Evolutionary conservation across 2,888 invertebrate species (phyloP).

Genomic region (Platerodrilus igneus): DNA sequence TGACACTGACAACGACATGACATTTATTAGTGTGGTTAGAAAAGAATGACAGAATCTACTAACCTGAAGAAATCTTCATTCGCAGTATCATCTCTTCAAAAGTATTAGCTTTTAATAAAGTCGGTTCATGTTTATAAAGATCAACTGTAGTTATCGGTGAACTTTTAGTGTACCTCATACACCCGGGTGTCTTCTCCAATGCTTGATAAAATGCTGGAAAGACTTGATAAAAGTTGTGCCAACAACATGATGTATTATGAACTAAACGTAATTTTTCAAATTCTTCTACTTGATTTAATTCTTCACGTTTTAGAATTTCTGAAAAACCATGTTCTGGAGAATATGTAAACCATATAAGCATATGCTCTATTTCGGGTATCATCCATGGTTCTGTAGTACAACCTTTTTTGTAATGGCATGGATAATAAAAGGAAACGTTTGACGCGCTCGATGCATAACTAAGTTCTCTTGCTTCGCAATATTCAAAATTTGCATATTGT

Average conservation of each 20-base stretch:
- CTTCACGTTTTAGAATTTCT: constrained; percentile 23
- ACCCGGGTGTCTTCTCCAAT: constrained; percentile 29
- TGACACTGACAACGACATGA: no score
- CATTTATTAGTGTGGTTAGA: background rate
- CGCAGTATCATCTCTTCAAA: constrained; percentile 37
- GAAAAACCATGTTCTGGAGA: constrained; percentile 30
- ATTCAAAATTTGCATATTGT: constrained; percentile 50
- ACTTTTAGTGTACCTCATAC: constrained; percentile 18
- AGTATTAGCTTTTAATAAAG: constrained; percentile 34
- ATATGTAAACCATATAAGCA: constrained; percentile 38
- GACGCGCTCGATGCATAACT: constrained; percentile 39
- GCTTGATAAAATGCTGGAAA: constrained; percentile 25
- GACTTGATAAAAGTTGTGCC: constrained; percentile 26
- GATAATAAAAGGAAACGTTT: constrained; percentile 27
- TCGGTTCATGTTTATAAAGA: constrained; percentile 30
- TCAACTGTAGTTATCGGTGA: constrained; percentile 17
- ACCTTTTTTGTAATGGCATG: constrained; percentile 23
- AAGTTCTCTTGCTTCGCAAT: constrained; percentile 49
- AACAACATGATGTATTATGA: constrained; percentile 8
- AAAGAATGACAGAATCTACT: background rate
- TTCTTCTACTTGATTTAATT: constrained; percentile 27
- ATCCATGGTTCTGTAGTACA: constrained; percentile 57
- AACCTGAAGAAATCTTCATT: constrained; percentile 33
- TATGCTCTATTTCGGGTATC: constrained; percentile 52
- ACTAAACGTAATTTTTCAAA: constrained; percentile 12